Evolutionary conservation across 2,797 vertebrate species (phyloP).

Genomic region (Gila robusta): DNA sequence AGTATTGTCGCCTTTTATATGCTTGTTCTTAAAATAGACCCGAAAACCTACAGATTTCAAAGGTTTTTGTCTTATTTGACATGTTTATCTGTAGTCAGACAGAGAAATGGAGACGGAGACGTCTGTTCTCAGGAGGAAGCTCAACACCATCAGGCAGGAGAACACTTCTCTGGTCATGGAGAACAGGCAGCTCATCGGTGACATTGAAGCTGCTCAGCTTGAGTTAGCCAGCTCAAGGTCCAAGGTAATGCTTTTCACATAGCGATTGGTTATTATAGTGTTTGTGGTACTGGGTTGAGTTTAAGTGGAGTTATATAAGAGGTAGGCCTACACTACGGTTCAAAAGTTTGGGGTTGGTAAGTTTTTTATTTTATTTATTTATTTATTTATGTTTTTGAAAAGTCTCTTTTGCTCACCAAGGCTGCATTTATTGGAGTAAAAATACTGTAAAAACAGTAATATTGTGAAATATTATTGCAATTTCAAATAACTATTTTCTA

Average conservation of each 20-base stretch:
- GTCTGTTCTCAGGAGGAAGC: conserved; percentile 75
- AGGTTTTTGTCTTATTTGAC: background rate
- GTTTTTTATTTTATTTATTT: background rate
- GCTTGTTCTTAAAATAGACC: background rate
- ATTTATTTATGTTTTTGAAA: background rate
- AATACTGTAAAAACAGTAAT: background rate
- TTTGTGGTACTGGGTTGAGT: background rate
- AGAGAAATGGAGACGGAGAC: conserved; percentile 71
- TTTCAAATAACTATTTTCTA: background rate
- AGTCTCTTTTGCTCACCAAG: background rate
- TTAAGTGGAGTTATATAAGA: background rate
- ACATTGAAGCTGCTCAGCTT: conserved; percentile 76
- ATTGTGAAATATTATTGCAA: background rate
- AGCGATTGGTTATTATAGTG: background rate
- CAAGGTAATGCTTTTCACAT: conserved; percentile 61
- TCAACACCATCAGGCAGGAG: conserved; percentile 75
- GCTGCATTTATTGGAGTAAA: background rate
- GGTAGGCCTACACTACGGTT: background rate
- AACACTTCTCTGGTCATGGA: conserved; percentile 78
- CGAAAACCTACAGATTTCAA: background rate
- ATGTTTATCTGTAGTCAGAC: conserved; percentile 5
- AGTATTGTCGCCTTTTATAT: background rate
- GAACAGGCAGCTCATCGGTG: conserved; percentile 78
- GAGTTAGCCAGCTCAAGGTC: conserved; percentile 80
- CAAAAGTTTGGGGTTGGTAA: background rate